Conservation (phyloP, 2,113 vertebrate species). For the Gymnogyps californianus region DNA sequence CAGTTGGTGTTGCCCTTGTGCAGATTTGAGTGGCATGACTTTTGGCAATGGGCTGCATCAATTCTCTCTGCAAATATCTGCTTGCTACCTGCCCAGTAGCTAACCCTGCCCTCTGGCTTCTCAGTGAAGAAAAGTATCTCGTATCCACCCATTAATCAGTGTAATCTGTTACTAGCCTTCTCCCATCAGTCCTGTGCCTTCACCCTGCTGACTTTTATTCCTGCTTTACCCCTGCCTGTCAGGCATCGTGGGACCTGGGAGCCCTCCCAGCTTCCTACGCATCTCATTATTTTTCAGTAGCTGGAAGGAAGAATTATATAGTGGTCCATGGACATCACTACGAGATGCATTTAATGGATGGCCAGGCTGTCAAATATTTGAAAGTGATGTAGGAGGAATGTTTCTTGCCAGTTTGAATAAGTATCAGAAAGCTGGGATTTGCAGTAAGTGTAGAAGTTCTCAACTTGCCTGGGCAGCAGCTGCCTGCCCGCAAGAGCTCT, state of each 20-base stretch:
- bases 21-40: not conserved
- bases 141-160: not conserved
- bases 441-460: not conserved
- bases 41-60: not conserved
- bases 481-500: not conserved
- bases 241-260: not conserved
- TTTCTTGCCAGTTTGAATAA: constrained; percentile 21
- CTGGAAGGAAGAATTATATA: not conserved
- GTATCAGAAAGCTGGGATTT: not conserved
- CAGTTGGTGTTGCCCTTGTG: not conserved
- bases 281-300: not conserved
- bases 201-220: not conserved
- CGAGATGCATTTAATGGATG: constrained; percentile 1
- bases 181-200: not conserved
- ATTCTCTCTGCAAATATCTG: not conserved
- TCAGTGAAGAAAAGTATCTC: not conserved
- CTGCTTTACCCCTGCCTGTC: not conserved
- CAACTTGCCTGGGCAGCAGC: not conserved
- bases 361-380: constrained; percentile 2
- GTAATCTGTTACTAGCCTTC: not conserved
- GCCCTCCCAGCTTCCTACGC: not conserved
- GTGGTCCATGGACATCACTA: not conserved
- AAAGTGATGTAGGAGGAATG: not conserved
- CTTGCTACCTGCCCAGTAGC: not conserved
- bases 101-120: not conserved